Evolutionary conservation across 92 coral and sea anemone genomes (phyloP), one percentile per base, ranked within the genome.

Genomic region (Nematostella vectensis): DNA sequence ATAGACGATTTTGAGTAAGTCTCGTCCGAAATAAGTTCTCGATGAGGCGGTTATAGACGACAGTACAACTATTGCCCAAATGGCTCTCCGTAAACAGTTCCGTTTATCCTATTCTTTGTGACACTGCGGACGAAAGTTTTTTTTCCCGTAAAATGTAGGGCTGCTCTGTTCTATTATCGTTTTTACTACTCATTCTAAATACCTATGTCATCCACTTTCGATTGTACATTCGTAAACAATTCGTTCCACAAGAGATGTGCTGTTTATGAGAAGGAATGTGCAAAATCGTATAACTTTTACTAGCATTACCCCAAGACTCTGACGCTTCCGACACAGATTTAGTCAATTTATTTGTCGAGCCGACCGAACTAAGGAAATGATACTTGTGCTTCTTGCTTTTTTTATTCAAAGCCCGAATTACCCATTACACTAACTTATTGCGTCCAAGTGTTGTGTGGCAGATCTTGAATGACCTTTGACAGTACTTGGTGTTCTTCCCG

Each of bases 401-500:
- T n/a, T n/a, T n/a, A n/a, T n/a, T n/a, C n/a, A n/a, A n/a, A n/a
- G n/a, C n/a, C n/a, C n/a, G n/a, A n/a, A n/a, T n/a, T n/a, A n/a
- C n/a, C n/a, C n/a, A n/a, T n/a, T n/a, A n/a, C n/a, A n/a, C n/a
- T n/a, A n/a, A n/a, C n/a, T n/a, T n/a, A n/a, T n/a, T n/a, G n/a
- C n/a, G n/a, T n/a, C 50, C 23, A 49, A 71, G 85, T 69, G 74
- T 54, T 42, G 65, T 68, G 71, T 68, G 58, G 54, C 56, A 63
- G 53, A 54, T 54, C n/a, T n/a, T 52, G 44, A 59, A 70, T 79
- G 87, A 79, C 87, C 87, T 79, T 79, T 79, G 87, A 79, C 87
- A 79, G 81, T 54, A 29, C 47, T 58, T 61, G 67, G 73, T n/a
- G n/a, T n/a, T n/a, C n/a, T n/a, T 73, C 61, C 61, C 48, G 60